Conservation (phyloP, 1,140 invertebrate species). For the Bombus haemorrhoidalis region DNA sequence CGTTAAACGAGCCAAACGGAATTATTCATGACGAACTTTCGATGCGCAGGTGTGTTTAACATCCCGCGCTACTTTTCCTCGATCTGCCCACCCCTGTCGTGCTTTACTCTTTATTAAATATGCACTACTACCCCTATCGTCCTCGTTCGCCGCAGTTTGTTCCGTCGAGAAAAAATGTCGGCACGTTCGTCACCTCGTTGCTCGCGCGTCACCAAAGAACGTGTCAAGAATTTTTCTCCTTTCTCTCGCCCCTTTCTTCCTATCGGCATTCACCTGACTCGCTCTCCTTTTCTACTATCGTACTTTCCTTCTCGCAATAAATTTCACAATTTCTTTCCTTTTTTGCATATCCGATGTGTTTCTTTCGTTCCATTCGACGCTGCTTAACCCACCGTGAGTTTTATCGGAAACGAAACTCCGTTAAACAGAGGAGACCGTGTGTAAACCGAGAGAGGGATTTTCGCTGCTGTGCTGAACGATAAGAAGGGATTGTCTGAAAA, state of each 20-base stretch:
- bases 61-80: conserved; percentile 49
- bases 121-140: conserved; percentile 35
- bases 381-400: not conserved
- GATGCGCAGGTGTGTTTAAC: conserved; percentile 61
- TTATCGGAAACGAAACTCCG: too few species aligned
- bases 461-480: not conserved
- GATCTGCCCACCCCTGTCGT: not conserved
- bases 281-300: not conserved
- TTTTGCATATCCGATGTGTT: not conserved
- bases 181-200: not conserved
- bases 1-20: conserved; percentile 57
- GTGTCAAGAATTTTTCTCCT: conserved; percentile 7
- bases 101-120: conserved; percentile 51
- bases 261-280: not conserved
- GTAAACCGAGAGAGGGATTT: not conserved
- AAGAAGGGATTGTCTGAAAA: not conserved
- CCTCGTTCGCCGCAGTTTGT: conserved; percentile 9
- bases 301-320: too few species aligned
- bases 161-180: not conserved
- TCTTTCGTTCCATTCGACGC: not conserved
- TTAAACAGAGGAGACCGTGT: not conserved
- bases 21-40: conserved; percentile 69
- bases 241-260: not conserved
- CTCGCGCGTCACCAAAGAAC: not conserved
- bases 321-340: too few species aligned